These are phyloP conservation scores for Pocillopora meandrina DNA, from an alignment of 92 coral and sea anemone species.

Conservation along the genomic window DNA sequence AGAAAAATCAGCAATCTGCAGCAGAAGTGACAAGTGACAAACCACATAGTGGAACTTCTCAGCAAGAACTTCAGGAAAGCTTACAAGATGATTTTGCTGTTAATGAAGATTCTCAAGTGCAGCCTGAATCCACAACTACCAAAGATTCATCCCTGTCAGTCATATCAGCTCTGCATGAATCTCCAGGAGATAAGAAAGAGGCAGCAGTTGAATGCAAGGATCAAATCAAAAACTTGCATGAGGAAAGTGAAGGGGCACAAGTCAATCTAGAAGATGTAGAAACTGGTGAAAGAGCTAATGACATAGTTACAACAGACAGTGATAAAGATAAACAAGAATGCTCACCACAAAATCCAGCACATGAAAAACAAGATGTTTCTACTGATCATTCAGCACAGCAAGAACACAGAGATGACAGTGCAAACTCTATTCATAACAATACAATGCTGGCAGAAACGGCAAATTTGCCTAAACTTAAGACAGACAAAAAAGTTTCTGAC, in stretches of 20 bases:
- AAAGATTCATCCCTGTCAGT: neutral
- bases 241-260: neutral
- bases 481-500: slow-evolving; percentile 32
- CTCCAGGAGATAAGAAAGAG: neutral
- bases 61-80: neutral
- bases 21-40: neutral
- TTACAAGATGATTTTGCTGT: neutral
- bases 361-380: neutral
- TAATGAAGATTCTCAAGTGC: neutral
- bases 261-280: neutral
- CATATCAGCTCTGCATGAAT: neutral
- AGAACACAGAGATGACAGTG: neutral
- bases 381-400: neutral
- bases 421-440: neutral
- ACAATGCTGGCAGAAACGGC: neutral
- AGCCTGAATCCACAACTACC: neutral
- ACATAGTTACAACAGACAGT: neutral
- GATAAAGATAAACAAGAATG: neutral
- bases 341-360: neutral
- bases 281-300: neutral
- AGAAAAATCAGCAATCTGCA: too few relatives aligned
- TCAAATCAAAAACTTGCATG: neutral
- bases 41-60: neutral
- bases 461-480: slow-evolving; percentile 24
- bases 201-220: too few relatives aligned